phyloP scores from a whole-genome alignment of 35 echinoderm and acorn worm genomes.

The Heliocidaris tuberculata region DNA sequence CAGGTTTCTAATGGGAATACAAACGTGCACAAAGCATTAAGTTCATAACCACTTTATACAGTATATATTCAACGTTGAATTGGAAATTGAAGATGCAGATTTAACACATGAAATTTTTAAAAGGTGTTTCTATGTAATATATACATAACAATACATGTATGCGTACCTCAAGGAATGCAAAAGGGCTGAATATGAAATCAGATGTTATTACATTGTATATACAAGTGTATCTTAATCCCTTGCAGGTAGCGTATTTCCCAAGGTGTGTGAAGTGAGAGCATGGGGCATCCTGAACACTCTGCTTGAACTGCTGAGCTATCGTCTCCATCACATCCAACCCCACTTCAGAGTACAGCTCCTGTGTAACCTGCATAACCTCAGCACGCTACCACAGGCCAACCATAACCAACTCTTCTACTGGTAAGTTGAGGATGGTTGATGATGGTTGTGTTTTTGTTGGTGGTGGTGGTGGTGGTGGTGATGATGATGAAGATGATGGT shows the following conservation, averaged over 20 bases:
- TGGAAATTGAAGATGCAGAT: too few species aligned
- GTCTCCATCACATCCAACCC: constrained; percentile 96
- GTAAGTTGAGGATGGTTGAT: constrained; percentile 45
- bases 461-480: neutral
- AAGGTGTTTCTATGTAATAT: too few species aligned
- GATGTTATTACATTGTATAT: neutral
- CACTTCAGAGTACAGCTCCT: constrained; percentile 93
- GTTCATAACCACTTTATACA: too few species aligned
- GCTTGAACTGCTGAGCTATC: constrained; percentile 86
- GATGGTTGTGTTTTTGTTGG: neutral
- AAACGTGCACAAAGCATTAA: too few species aligned
- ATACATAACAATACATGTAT: too few species aligned
- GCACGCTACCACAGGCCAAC: constrained; percentile 78
- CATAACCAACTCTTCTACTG: constrained; percentile 95
- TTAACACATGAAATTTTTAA: too few species aligned
- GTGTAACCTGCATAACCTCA: constrained; percentile 74
- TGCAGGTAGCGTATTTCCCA: constrained; percentile 81
- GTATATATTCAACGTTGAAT: too few species aligned
- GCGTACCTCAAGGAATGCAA: too few species aligned
- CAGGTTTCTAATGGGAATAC: too few species aligned
- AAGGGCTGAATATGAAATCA: too few species aligned
- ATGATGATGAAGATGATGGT: neutral
- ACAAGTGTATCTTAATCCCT: neutral
- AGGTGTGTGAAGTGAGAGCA: constrained; percentile 67
- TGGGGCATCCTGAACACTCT: constrained; percentile 94